phyloP scores from a whole-genome alignment of 2,113 vertebrate genomes.

The Bagarius yarrelli region DNA sequence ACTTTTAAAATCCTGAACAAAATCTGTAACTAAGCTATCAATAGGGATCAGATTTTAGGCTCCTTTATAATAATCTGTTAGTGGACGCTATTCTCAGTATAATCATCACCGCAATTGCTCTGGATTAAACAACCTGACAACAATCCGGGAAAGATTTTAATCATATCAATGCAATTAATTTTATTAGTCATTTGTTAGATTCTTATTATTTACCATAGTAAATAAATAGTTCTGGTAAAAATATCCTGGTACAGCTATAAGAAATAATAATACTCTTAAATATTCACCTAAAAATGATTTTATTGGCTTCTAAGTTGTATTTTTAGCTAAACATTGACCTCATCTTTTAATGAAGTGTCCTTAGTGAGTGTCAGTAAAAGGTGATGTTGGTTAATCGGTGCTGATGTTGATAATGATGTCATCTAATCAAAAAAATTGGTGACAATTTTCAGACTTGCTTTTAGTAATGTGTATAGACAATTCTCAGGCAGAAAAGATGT shows the following conservation, averaged over 20 bases:
- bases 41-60: background rate
- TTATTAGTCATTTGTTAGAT: slow-evolving; percentile 8
- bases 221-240: background rate
- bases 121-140: background rate
- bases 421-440: background rate
- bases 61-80: background rate
- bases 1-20: no score
- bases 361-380: no score
- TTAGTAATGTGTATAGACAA: background rate
- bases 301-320: background rate
- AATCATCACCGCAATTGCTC: background rate
- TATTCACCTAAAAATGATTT: background rate
- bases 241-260: background rate
- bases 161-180: background rate
- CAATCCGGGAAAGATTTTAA: background rate
- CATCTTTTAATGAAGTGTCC: slow-evolving; percentile 6
- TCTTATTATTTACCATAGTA: background rate
- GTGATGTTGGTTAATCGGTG: background rate
- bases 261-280: slow-evolving; percentile 3
- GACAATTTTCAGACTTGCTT: background rate
- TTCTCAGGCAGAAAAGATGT: background rate
- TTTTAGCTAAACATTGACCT: background rate
- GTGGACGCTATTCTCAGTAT: background rate
- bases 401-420: background rate
- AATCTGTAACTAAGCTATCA: background rate